These are phyloP conservation scores for Martes martes DNA, from an alignment of 2,113 vertebrate genomes.

Conservation along the genomic window DNA sequence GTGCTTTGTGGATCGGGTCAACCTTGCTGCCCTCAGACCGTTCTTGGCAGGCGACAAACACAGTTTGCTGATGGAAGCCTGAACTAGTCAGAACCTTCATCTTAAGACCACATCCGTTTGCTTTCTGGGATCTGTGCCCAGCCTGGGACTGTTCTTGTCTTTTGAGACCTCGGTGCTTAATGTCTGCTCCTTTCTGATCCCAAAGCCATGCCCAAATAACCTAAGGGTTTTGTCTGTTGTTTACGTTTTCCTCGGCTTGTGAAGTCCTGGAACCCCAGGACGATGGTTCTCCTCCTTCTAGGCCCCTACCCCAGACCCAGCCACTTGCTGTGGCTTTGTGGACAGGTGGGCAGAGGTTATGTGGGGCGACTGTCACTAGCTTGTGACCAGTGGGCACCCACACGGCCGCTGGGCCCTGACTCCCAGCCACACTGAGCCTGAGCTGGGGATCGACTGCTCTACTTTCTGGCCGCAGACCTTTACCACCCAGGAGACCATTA, in stretches of 20 bases:
- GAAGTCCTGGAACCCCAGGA: not conserved
- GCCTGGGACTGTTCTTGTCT: not conserved
- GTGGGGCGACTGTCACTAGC: not conserved
- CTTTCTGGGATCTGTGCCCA: not conserved
- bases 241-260: not conserved
- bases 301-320: not conserved
- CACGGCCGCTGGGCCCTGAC: not conserved
- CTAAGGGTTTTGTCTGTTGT: not conserved
- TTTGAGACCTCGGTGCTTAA: not conserved
- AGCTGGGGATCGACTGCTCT: not conserved
- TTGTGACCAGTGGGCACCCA: not conserved
- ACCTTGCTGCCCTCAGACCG: not conserved
- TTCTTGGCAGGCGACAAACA: not conserved
- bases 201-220: not conserved
- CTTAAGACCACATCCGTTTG: not conserved
- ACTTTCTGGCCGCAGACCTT: constrained; percentile 87
- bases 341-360: not conserved
- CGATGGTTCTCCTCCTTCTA: not conserved
- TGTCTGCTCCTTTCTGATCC: not conserved
- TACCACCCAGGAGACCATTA: constrained; percentile 99
- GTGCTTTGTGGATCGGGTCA: not conserved
- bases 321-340: rapidly evolving
- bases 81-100: not conserved
- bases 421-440: rapidly evolving
- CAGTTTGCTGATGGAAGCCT: not conserved